Conservation (phyloP, 2,888 invertebrate genomes). For the Tachina lurida region DNA sequence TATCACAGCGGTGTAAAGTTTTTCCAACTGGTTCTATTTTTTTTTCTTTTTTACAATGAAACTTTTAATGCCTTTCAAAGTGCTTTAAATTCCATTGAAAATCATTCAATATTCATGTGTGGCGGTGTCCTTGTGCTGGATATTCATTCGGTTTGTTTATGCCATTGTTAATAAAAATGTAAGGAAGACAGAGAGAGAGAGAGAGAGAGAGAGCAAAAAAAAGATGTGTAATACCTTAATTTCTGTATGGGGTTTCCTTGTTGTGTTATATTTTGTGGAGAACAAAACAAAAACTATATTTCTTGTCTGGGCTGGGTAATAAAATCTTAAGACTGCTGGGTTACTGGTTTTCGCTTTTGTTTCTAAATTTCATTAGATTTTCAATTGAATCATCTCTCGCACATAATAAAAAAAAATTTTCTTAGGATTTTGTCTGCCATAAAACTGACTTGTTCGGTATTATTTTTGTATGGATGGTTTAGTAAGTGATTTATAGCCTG, state of each 20-base stretch:
- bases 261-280: not conserved
- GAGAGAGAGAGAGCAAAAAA: not conserved
- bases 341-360: slow-evolving; percentile 17
- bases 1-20: slow-evolving; percentile 66
- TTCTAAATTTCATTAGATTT: slow-evolving; percentile 16
- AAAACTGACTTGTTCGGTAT: slow-evolving; percentile 1
- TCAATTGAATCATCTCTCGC: slow-evolving; percentile 12
- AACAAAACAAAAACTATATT: slow-evolving; percentile 18
- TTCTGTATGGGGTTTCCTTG: slow-evolving; percentile 27
- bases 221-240: slow-evolving; percentile 15
- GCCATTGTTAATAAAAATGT: slow-evolving; percentile 22
- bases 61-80: slow-evolving; percentile 41
- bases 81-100: slow-evolving; percentile 44
- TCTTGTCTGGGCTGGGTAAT: slow-evolving; percentile 12
- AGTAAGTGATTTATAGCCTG: slow-evolving; percentile 46
- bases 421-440: not conserved
- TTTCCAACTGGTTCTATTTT: slow-evolving; percentile 57
- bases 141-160: too few species aligned
- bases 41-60: slow-evolving; percentile 41
- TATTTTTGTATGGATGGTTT: slow-evolving; percentile 7
- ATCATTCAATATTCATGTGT: slow-evolving; percentile 51
- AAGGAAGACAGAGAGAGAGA: not conserved
- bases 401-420: not conserved
- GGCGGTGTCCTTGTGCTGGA: slow-evolving; percentile 48
- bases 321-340: slow-evolving; percentile 28